phyloP scores from a whole-genome alignment of 2,797 vertebrate species.

The Chelonia mydas region DNA sequence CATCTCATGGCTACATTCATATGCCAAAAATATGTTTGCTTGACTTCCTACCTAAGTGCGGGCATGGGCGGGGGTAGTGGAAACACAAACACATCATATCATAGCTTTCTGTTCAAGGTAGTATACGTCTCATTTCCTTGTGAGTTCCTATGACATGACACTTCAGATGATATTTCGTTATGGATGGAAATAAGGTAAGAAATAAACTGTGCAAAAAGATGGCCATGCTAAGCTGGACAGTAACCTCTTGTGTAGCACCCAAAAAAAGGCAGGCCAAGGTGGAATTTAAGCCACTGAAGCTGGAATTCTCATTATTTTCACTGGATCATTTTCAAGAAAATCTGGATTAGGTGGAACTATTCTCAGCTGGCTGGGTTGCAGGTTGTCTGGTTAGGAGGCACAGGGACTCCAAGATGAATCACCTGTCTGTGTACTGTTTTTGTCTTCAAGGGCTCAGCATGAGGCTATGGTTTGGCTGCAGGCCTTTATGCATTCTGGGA shows the following conservation, averaged over 20 bases:
- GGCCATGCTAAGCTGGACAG: background rate
- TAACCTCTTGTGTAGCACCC: background rate
- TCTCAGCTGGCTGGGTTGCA: background rate
- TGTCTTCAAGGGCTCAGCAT: background rate
- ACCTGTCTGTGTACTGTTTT: background rate
- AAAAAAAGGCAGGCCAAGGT: background rate
- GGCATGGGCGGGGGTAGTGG: background rate
- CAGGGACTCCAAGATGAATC: background rate
- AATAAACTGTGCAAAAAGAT: accelerated
- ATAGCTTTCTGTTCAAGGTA: background rate
- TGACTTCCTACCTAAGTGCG: background rate
- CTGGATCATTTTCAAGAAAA: slow-evolving; percentile 18
- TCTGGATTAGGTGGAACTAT: background rate
- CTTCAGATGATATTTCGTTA: background rate
- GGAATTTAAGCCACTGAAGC: background rate
- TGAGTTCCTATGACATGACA: background rate
- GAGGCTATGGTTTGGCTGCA: background rate
- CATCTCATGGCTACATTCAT: background rate
- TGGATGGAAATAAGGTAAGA: background rate
- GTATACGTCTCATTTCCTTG: accelerated
- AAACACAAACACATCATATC: background rate
- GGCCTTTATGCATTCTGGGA: background rate
- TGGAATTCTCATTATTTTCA: slow-evolving; percentile 15
- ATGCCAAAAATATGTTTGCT: background rate
- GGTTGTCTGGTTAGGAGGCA: background rate